These are phyloP conservation scores for Cebuella pygmaea DNA, from an alignment of 2,797 vertebrate genomes.

Conservation along the genomic window DNA sequence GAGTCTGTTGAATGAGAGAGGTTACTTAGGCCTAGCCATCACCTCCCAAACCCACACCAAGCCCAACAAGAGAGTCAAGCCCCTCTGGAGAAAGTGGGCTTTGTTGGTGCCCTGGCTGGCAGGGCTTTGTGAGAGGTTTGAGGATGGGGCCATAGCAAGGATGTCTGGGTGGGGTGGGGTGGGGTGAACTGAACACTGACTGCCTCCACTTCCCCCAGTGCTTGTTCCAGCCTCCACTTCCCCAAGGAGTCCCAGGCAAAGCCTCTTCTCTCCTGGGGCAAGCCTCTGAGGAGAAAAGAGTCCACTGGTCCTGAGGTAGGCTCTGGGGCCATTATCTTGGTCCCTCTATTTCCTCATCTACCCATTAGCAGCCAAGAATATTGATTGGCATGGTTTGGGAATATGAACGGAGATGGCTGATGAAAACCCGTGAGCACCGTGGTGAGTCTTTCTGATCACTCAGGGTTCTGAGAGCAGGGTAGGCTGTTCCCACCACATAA, in stretches of 20 bases:
- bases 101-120: background rate
- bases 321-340: background rate
- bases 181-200: background rate
- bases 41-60: accelerated
- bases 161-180: background rate
- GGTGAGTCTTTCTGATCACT: background rate
- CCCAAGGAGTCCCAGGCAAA: background rate
- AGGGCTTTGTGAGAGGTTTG: background rate
- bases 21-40: background rate
- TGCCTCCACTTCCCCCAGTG: accelerated
- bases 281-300: background rate
- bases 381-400: background rate
- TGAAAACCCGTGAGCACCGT: background rate
- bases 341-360: background rate
- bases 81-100: background rate
- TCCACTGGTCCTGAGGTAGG: accelerated
- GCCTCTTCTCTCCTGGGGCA: background rate
- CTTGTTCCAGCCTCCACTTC: background rate
- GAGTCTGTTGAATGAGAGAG: background rate
- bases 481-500: background rate
- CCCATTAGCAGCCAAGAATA: background rate
- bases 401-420: background rate
- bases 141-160: background rate
- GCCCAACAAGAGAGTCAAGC: background rate
- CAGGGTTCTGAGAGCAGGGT: background rate